Conservation (phyloP, 2,113 vertebrate genomes). For the Phrynosoma platyrhinos region DNA sequence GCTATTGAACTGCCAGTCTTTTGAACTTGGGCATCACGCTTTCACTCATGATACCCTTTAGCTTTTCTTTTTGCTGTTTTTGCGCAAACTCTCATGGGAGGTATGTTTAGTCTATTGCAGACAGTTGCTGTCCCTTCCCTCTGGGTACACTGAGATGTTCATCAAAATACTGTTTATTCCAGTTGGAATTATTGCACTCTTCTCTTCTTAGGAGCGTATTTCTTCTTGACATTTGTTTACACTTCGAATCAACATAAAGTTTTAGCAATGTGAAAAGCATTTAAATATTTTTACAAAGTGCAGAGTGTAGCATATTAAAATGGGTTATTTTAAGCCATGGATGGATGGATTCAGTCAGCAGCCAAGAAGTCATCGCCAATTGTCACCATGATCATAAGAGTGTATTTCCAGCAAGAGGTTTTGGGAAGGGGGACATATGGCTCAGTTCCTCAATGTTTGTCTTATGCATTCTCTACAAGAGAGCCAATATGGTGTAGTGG, state of each 20-base stretch:
- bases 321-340: not conserved
- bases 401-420: not conserved
- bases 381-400: not conserved
- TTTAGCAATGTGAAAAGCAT: not conserved
- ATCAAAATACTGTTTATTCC: conserved; percentile 2
- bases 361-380: not conserved
- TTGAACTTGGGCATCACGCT: no score
- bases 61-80: no score
- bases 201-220: not conserved
- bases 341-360: not conserved
- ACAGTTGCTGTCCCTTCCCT: not conserved
- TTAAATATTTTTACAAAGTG: conserved; percentile 31
- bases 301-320: conserved; percentile 23
- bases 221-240: not conserved
- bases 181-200: not conserved
- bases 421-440: not conserved
- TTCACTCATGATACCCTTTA: no score
- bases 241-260: not conserved
- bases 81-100: not conserved
- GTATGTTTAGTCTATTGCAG: not conserved
- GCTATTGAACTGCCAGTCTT: no score
- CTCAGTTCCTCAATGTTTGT: not conserved
- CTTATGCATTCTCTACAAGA: not conserved
- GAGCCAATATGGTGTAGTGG: no score
- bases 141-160: not conserved